Percentiles rank a stretch among this genome's conserved stretches.
phyloP scores from a whole-genome alignment of 2,113 vertebrate genomes.

The Caretta caretta region DNA sequence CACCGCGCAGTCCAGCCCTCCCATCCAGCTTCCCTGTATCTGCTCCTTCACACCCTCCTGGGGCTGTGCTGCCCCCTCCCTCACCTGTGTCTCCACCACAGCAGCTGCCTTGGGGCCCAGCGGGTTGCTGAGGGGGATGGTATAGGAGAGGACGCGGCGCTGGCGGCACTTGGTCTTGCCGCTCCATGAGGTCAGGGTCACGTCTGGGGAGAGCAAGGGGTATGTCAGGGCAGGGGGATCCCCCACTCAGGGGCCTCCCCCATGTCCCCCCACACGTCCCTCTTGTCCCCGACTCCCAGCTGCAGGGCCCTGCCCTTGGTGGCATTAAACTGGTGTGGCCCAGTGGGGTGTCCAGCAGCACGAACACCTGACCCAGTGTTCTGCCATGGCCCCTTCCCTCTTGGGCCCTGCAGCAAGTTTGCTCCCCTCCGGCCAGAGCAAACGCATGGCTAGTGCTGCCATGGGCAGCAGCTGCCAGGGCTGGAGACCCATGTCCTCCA shows the following conservation, averaged over 20 bases:
- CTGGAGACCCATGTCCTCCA: no score
- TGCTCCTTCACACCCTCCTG: no score
- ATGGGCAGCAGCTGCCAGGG: no score
- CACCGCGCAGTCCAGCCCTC: rapidly evolving
- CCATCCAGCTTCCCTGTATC: no score
- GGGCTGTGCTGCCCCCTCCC: background rate
- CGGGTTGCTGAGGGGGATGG: conserved; percentile 92
- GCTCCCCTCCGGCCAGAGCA: no score
- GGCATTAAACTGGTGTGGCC: background rate
- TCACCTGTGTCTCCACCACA: conserved; percentile 91
- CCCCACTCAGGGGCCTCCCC: no score
- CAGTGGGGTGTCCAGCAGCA: background rate
- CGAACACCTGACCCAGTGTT: no score
- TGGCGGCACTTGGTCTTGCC: conserved; percentile 85
- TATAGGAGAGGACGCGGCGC: conserved; percentile 89
- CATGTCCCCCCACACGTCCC: no score
- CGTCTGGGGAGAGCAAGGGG: conserved; percentile 73
- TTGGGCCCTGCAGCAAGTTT: no score
- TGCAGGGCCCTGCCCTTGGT: background rate
- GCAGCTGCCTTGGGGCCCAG: conserved; percentile 91
- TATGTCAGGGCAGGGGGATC: background rate
- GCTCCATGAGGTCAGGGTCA: conserved; percentile 88
- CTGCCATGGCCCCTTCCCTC: background rate
- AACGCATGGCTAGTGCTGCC: no score
- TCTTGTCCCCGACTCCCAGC: no score